Base-by-base conservation (phyloP, 2,113 vertebrate genomes). In the Gymnarchus niloticus region DNA sequence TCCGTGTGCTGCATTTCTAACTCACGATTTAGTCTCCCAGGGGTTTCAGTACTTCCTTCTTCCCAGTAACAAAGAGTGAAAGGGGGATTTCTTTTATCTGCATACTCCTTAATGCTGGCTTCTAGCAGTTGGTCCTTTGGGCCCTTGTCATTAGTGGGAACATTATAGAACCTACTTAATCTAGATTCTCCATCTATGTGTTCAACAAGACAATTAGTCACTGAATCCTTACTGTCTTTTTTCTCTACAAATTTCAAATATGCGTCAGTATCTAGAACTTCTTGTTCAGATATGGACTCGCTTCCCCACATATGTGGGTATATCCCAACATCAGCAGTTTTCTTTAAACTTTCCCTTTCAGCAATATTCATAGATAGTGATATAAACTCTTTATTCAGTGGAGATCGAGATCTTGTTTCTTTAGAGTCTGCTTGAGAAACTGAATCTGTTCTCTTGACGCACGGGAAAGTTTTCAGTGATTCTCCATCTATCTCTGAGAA, bases 401-500 rank as follows among this genome's bases (percentile, higher is more conserved):
- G 85, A 73, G 92, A 86, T 6, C 88, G 87, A 83, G 86, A 80
- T 87, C 86, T 90, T 84, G 59, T 88, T 52, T 93, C 91, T 84
- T 90, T 83, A 83, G 91, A 87, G 41, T 91, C 76, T 81, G 83
- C 57, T 41, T 88, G 91, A 59, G 90, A 90, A 77, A 92, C 86
- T 6, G 92, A 57, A 59, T 90, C 33, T 65, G 86, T 88, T 25
- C 83, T 88, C 56, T 87, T 76, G 12, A 84, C 85, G 54, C 88
- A 88, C 49, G 88, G 85, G 54, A 89, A 88, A 21, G 80, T 89
- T 90, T 91, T 91, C 28, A 91, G 84, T 28, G 92, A 87, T 83
- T 93, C 91, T 10, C 93, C 87, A 61, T 94, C 92, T 85, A 93
- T 89, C 57, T 90, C 89, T 44, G 90, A 92, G 54, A 94, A 92